phyloP scores from a whole-genome alignment of 1,140 invertebrate species.

The Latrodectus geometricus region DNA sequence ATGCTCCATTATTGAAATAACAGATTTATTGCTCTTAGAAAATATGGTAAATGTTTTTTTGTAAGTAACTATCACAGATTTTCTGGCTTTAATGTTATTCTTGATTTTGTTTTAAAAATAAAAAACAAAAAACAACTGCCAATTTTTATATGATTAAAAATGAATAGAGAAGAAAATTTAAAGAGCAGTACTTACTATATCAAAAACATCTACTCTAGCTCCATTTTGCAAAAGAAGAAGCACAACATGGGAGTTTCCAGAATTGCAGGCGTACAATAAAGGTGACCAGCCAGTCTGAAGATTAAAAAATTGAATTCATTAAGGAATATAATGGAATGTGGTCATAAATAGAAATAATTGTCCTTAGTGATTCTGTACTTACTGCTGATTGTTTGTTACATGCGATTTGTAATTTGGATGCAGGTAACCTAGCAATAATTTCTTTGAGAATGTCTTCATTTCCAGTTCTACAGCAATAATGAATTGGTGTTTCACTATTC shows the following conservation, averaged over 20 bases:
- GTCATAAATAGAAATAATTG: neutral
- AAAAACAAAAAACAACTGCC: too few relatives aligned
- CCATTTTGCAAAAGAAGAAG: conserved; percentile 76
- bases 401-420: conserved; percentile 88
- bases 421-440: conserved; percentile 89
- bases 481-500: conserved; percentile 92
- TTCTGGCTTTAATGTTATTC: too few relatives aligned
- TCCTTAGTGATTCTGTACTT: neutral
- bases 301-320: neutral
- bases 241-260: conserved; percentile 74
- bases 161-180: too few relatives aligned
- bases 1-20: too few relatives aligned
- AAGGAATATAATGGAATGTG: neutral
- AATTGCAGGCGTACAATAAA: conserved; percentile 85
- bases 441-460: conserved; percentile 96
- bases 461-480: conserved; percentile 92
- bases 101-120: too few relatives aligned
- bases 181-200: conserved; percentile 76
- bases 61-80: too few relatives aligned
- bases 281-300: conserved; percentile 90
- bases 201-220: conserved; percentile 98
- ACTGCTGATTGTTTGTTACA: conserved; percentile 89
- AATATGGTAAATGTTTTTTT: too few relatives aligned
- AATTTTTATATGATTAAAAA: too few relatives aligned
- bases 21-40: too few relatives aligned